Base-by-base conservation (phyloP, 92 coral and sea anemone species). In the Epizoanthus ramosus region DNA sequence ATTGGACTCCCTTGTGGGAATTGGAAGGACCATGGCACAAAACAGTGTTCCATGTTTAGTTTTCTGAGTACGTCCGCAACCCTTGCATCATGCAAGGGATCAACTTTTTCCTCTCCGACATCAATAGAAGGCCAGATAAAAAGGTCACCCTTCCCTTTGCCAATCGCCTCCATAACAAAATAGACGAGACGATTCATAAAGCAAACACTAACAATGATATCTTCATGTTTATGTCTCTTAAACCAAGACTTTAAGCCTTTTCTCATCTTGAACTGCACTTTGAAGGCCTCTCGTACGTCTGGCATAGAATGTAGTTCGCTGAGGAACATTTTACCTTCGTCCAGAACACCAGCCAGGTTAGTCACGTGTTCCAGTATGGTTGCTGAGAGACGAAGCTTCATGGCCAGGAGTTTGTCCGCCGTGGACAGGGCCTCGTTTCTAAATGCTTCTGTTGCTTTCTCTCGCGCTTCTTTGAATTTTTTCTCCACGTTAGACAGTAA, bases 391-490 rank as follows among this genome's bases (percentile, higher is more conserved):
- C 86, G 80, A 71, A 58, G 63, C 56, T 70, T 19, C 80, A 72
- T 41, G 45, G 86, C 86, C 1, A 71, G 18, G 21, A 58, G 41
- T 8, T 71, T 77, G 18, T 83, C 68, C 10, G 16, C n/a, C 9
- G 28, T 1, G 31, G 15, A 12, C 0, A 83, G 80, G 8, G 71
- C 52, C 14, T 71, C 80, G 37, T 39, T 83, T 16, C 80, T 71
- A 17, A 41, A 83, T 23, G 86, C 86, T 41, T 83, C 50, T 0
- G 80, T 83, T 21, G 86, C 86, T 70, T 71, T 58, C n/a, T 39
- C 74, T 2, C 80, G 80, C 12, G 86, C 86, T 57, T 57, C 70
- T 57, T 72, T 60, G 23, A 83, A 83, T 39, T 79, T 83, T 4
- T 71, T 58, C 23, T 83, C 74, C 37, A 79, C 80, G n/a, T 83